These are phyloP conservation scores for Drosophila robusta DNA, from an alignment of 2,888 invertebrate genomes.

Conservation along the genomic window DNA sequence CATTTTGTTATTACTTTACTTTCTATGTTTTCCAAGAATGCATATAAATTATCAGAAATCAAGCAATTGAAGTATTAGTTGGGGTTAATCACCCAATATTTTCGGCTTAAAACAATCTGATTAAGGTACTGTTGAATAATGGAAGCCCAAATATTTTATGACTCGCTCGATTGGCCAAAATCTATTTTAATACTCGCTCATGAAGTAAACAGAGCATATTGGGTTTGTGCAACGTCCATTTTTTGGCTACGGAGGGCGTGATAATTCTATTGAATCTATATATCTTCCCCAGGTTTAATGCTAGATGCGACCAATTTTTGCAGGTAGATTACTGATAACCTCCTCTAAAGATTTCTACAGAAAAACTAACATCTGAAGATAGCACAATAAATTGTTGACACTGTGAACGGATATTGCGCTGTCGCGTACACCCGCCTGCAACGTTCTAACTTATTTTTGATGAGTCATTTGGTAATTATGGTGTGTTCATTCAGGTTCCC, in stretches of 20 bases:
- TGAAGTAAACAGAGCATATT: no score
- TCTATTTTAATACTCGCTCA: not conserved
- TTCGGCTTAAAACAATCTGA: conserved; percentile 6
- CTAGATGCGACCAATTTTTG: no score
- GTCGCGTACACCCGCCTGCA: no score
- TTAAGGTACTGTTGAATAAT: conserved; percentile 16
- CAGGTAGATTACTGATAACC: no score
- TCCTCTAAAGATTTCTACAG: no score
- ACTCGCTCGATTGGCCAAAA: conserved; percentile 4
- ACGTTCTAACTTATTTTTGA: not conserved
- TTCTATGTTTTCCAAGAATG: not conserved
- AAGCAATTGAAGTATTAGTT: conserved; percentile 15
- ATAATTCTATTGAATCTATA: no score
- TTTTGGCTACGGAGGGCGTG: no score
- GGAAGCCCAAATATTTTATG: not conserved
- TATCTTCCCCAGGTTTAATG: no score
- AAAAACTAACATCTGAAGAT: no score
- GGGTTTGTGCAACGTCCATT: no score
- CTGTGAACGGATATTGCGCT: no score
- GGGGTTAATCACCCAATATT: conserved; percentile 7
- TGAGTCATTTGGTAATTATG: conserved; percentile 40
- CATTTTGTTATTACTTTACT: not conserved
- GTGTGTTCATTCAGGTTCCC: conserved; percentile 18
- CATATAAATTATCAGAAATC: not conserved
- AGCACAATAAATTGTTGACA: no score